Evolutionary conservation across 2,797 vertebrate species (phyloP), one percentile per base, ranked within the genome.

Genomic region (Chaenodraco wilsoni): DNA sequence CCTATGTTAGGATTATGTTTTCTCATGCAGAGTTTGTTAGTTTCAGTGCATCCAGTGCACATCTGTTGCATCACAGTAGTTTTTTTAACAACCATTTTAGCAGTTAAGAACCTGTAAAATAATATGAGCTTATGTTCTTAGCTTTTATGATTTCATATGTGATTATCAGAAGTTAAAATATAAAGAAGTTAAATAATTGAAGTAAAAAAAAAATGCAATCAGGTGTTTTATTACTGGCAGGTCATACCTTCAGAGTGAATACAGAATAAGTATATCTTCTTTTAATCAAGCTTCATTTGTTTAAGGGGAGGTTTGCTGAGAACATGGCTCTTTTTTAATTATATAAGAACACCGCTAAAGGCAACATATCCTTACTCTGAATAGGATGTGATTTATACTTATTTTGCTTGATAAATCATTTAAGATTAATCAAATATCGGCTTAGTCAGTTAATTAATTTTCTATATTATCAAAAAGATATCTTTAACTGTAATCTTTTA

Each of bases 391-490:
- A 60, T 66, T 57, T 23, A 37, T 70, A 7, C 3, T 51, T 48
- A 27, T 48, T 14, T 55, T 21, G 16, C 12, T 60, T 56, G 2
- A 41, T 56, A 13, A 69, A 58, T 48, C 40, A 43, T 31, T 16
- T 23, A 40, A 77, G 3, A 65, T 70, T 8, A 41, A 27, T 57
- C 8, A 9, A 45, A 15, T n/a, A 50, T 64, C 43, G 56, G 61
- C 68, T 41, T 12, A 50, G 37, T 41, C 2, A 44, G 40, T 21
- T 3, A 46, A 45, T 60, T 10, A 3, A 45, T 67, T 55, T 27
- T 10, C n/a, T 54, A 16, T 15, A 41, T 54, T 51, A 41, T 45
- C 65, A 31, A 54, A 57, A 56, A 13, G 33, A 37, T 52, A 49
- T 1, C 13, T 12, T 33, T 1, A 27, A 5, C 11, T 46, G 48